Base-by-base conservation (phyloP, 64 coral and sea anemone species). In the Pocillopora damicornis region DNA sequence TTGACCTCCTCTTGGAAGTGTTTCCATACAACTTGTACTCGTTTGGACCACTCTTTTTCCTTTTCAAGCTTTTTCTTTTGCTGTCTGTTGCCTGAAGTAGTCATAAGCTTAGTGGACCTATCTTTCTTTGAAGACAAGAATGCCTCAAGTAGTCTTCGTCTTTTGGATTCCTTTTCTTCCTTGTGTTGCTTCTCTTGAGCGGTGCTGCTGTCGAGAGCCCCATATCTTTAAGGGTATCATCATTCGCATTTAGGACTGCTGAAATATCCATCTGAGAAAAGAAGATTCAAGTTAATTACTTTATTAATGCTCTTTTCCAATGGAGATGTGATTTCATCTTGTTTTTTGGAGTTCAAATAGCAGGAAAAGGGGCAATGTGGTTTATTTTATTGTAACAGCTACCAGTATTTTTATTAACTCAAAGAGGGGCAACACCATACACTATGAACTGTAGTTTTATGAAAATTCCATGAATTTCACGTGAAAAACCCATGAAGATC, bases 51-150 rank as follows among this genome's bases (percentile, higher is more conserved):
- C 38, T 79, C 59, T 87, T 92, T 87, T 87, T 79, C 76, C 25
- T 87, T 92, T 92, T 73, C 83, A 87, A 61, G 83, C 83, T 86
- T 92, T 92, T 92, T 72, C 73, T 78, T 92, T 88, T 88, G 60
- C 75, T 88, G 75, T 80, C 72, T 23, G 76, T 51, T 91, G 59
- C 73, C 80, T 77, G 58, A 78, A 85, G 75, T 16, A 51, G 75
- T 79, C 60, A 16, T 5, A 88, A 88, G 26, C 80, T 83, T 91
- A 4, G 61, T 76, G 14, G 82, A 92, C 83, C 60, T 87, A 81
- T 79, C 76, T 92, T 92, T 87, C 76, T 87, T 92, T 74, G 63
- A 86, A 87, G 85, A 74, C 15, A 80, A 87, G 73, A 92, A 87
- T 87, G 83, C 90, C 82, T 87, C 63, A 15, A 92, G 75, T 2